Evolutionary conservation across 2,888 invertebrate species (phyloP).

Genomic region (Spatulosminthurus flaviceps): DNA sequence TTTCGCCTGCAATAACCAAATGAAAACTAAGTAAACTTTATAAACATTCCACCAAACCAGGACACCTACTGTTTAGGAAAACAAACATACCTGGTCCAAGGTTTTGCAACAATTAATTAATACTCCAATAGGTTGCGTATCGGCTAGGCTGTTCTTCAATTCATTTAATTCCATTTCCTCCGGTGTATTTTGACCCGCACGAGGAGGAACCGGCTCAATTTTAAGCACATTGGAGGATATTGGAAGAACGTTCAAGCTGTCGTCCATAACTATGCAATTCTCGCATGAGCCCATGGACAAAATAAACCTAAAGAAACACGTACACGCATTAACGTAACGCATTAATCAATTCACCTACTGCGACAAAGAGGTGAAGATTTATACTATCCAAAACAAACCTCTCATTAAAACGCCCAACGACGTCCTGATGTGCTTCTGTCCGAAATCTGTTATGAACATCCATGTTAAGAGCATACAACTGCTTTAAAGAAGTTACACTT

Average conservation of each 20-base stretch:
- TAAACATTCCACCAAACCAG: not conserved
- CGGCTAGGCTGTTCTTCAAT: constrained; percentile 83
- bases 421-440: constrained; percentile 91
- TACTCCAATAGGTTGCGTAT: constrained; percentile 91
- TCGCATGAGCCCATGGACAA: constrained; percentile 87
- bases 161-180: constrained; percentile 75
- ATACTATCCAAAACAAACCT: constrained; percentile 68
- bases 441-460: constrained; percentile 96
- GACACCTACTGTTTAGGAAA: not conserved
- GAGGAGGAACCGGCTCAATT: constrained; percentile 76
- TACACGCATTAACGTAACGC: constrained; percentile 23
- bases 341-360: not conserved
- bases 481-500: constrained; percentile 86
- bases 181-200: constrained; percentile 67
- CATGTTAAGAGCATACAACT: constrained; percentile 96
- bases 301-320: constrained; percentile 72
- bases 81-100: constrained; percentile 77
- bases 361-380: not conserved
- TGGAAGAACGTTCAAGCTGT: constrained; percentile 89
- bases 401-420: constrained; percentile 96
- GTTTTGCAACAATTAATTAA: constrained; percentile 90
- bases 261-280: constrained; percentile 92
- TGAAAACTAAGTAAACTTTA: constrained; percentile 29
- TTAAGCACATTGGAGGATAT: constrained; percentile 79
- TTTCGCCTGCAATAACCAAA: constrained; percentile 72